These are phyloP conservation scores for Macrostomum lignano DNA, from an alignment of 1,140 invertebrate species.

Conservation along the genomic window DNA sequence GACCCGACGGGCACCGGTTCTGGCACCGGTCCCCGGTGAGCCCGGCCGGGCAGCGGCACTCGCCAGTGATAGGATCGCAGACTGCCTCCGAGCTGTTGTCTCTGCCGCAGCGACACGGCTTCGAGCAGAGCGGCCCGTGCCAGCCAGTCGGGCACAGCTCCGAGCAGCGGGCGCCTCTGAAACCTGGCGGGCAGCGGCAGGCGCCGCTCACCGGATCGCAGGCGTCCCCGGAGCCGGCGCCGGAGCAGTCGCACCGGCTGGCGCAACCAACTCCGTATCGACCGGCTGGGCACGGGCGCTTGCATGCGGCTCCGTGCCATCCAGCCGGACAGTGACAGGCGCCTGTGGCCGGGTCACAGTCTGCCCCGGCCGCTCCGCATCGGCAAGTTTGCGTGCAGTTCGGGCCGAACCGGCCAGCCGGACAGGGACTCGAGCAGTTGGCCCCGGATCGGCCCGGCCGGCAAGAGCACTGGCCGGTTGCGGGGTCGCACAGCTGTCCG, in stretches of 20 bases:
- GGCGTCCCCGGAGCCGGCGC: constrained; percentile 9
- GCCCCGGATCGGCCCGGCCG: neutral
- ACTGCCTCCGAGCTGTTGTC: constrained; percentile 32
- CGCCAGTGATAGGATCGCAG: constrained; percentile 48
- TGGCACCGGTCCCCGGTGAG: constrained; percentile 43
- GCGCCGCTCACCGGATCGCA: constrained; percentile 51
- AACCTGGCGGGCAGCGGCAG: constrained; percentile 49
- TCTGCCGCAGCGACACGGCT: constrained; percentile 40
- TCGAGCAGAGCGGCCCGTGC: constrained; percentile 41
- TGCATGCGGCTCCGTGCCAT: constrained; percentile 27
- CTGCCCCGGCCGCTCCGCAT: constrained; percentile 28
- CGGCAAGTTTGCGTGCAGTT: constrained; percentile 25
- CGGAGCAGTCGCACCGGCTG: too few relatives aligned
- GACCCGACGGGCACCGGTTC: constrained; percentile 31
- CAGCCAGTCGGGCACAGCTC: constrained; percentile 39
- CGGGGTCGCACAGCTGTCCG: neutral
- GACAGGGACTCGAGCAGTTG: constrained; percentile 12
- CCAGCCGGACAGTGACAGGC: constrained; percentile 24
- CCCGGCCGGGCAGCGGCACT: constrained; percentile 48
- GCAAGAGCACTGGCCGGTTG: neutral
- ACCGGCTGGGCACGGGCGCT: too few relatives aligned
- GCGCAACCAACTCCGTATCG: too few relatives aligned
- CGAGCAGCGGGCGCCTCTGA: constrained; percentile 11
- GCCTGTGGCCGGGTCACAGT: constrained; percentile 27
- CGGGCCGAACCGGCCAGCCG: constrained; percentile 16